These are phyloP conservation scores for Periplaneta americana DNA, from an alignment of 1,140 invertebrate species.

Conservation along the genomic window DNA sequence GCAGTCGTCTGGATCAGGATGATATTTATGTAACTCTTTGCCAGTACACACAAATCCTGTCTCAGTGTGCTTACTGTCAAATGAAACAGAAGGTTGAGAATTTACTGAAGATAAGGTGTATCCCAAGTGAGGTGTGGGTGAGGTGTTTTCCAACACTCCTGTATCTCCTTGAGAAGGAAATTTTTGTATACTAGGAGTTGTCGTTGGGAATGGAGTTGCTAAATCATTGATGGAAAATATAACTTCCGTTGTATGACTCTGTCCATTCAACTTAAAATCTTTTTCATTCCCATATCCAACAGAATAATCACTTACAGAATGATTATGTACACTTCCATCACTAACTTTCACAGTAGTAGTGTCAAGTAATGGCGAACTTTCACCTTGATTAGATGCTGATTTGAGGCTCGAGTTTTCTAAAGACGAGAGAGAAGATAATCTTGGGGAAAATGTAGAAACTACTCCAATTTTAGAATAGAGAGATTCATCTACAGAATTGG, in stretches of 20 bases:
- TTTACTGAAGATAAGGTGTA: background rate
- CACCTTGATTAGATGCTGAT: background rate
- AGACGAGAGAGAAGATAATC: background rate
- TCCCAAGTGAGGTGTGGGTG: background rate
- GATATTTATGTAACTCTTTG: slow-evolving; percentile 48
- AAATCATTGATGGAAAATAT: background rate
- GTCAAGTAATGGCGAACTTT: too few species aligned
- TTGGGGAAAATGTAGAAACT: background rate
- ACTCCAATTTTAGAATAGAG: background rate
- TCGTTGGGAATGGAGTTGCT: background rate
- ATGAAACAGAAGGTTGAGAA: background rate
- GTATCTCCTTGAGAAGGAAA: background rate
- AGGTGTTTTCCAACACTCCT: background rate
- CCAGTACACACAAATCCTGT: slow-evolving; percentile 47
- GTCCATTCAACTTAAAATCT: background rate
- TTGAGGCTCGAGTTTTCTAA: background rate
- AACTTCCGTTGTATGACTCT: background rate
- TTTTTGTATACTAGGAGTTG: background rate
- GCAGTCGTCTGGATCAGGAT: slow-evolving; percentile 49
- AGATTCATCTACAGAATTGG: background rate
- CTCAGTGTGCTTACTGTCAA: slow-evolving; percentile 11
- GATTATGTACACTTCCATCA: background rate
- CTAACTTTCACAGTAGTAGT: too few species aligned
- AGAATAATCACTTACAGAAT: background rate
- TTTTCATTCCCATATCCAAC: background rate